These are phyloP conservation scores for Hemithea aestivaria DNA, from an alignment of 2,888 invertebrate species.

Conservation along the genomic window DNA sequence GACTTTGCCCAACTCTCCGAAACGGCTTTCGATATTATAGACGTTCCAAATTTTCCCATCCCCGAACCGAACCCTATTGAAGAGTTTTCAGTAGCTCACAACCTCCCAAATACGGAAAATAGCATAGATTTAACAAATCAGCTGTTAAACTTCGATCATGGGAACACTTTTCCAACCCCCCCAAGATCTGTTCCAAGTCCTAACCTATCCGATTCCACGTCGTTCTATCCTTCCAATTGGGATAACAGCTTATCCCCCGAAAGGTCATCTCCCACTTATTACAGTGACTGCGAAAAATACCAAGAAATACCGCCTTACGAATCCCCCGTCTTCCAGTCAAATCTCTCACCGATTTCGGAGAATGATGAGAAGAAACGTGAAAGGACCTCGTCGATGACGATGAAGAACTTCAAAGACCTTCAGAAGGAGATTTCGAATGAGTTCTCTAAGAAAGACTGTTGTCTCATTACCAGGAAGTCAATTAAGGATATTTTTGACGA, in stretches of 20 bases:
- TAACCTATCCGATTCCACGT: conserved; percentile 41
- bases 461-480: conserved; percentile 39
- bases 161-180: conserved; percentile 44
- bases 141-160: conserved; percentile 19
- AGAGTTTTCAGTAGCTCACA: conserved; percentile 27
- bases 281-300: conserved; percentile 56
- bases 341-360: conserved; percentile 25
- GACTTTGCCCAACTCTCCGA: conserved; percentile 22
- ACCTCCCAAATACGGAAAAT: conserved; percentile 30
- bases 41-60: conserved; percentile 3
- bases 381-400: conserved; percentile 43
- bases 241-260: conserved; percentile 51
- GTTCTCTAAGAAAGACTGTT: conserved; percentile 59
- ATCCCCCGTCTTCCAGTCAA: too few species aligned
- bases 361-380: conserved; percentile 33
- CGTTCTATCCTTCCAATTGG: conserved; percentile 41
- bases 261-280: conserved; percentile 46
- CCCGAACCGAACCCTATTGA: conserved; percentile 32
- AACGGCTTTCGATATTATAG: conserved; percentile 11
- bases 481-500: conserved; percentile 54
- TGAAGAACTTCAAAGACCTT: conserved; percentile 62
- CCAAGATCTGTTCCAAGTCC: conserved; percentile 57
- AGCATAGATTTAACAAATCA: conserved; percentile 25
- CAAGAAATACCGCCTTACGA: conserved; percentile 47
- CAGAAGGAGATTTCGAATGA: conserved; percentile 53